phyloP scores from a whole-genome alignment of 2,888 invertebrate species.

The Acleris cristana region DNA sequence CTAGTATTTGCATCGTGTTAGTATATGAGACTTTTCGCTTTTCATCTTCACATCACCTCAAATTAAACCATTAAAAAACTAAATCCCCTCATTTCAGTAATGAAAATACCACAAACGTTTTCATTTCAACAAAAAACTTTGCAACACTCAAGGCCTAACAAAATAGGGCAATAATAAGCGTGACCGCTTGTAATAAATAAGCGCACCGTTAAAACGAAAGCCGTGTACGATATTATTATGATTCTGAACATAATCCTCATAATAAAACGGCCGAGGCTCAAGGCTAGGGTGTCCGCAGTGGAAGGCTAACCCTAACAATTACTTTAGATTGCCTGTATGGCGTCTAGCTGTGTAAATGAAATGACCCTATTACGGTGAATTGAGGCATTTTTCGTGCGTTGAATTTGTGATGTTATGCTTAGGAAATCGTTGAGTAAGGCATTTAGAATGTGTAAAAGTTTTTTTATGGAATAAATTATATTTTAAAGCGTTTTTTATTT shows the following conservation, averaged over 20 bases:
- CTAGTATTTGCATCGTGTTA: too few relatives aligned
- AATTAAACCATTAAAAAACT: too few relatives aligned
- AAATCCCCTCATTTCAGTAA: too few relatives aligned
- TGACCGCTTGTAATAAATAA: slow-evolving; percentile 29
- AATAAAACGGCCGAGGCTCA: slow-evolving; percentile 22
- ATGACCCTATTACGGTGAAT: slow-evolving; percentile 15
- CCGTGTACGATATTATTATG: slow-evolving; percentile 33
- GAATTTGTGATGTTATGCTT: slow-evolving; percentile 10
- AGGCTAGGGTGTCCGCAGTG: slow-evolving; percentile 24
- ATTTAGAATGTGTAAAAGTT: not conserved
- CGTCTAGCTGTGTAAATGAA: slow-evolving; percentile 12
- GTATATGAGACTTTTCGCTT: too few relatives aligned
- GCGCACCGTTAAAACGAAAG: slow-evolving; percentile 21
- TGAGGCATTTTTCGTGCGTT: slow-evolving; percentile 12
- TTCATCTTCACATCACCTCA: too few relatives aligned
- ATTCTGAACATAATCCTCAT: slow-evolving; percentile 24
- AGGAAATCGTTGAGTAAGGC: not conserved
- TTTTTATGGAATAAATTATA: not conserved
- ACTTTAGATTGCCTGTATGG: slow-evolving; percentile 16
- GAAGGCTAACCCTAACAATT: slow-evolving; percentile 18
- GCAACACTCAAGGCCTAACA: slow-evolving; percentile 21
- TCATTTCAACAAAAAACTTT: slow-evolving; percentile 10
- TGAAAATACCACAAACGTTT: slow-evolving; percentile 3
- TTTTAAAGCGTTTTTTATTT: not conserved
- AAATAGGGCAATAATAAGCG: slow-evolving; percentile 27